These are phyloP conservation scores for Macrostomum lignano DNA, from an alignment of 1,140 invertebrate genomes.

Conservation along the genomic window DNA sequence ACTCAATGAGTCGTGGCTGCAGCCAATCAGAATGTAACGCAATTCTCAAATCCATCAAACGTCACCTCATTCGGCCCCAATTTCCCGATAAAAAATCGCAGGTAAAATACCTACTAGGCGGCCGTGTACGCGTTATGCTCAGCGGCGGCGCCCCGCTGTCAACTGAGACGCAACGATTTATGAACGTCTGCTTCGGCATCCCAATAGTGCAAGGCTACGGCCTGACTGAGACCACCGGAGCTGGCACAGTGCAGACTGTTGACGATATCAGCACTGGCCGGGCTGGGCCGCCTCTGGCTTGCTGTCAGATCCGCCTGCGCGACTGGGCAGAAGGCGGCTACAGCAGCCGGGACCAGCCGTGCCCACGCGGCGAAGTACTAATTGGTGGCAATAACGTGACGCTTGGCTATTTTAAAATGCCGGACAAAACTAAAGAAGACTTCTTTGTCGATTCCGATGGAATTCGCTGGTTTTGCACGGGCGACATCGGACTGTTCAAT, in stretches of 20 bases:
- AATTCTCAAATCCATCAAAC: too few species aligned
- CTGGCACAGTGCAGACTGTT: conserved; percentile 53
- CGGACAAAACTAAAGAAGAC: conserved; percentile 58
- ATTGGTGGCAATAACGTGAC: conserved; percentile 66
- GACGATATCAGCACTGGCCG: conserved; percentile 45
- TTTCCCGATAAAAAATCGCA: too few species aligned
- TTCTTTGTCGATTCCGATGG: conserved; percentile 38
- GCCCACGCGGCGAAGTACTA: conserved; percentile 65
- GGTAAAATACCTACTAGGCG: conserved; percentile 51
- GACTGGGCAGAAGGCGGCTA: conserved; percentile 83
- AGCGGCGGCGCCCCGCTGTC: conserved; percentile 72
- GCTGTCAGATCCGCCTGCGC: conserved; percentile 52
- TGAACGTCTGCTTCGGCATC: conserved; percentile 58
- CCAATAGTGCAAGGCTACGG: conserved; percentile 77
- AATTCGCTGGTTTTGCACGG: conserved; percentile 6
- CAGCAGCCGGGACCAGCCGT: conserved; percentile 52
- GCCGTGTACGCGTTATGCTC: conserved; percentile 51
- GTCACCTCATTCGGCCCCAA: too few species aligned
- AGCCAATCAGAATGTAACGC: too few species aligned
- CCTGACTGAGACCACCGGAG: conserved; percentile 76
- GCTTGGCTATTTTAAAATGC: conserved; percentile 68
- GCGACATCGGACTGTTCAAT: conserved; percentile 76
- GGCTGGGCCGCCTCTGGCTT: conserved; percentile 58
- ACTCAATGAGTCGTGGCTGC: too few species aligned
- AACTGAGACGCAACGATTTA: conserved; percentile 74